Evolutionary conservation across 2,113 vertebrate species (phyloP).

Genomic region (Corydoras maculifer): DNA sequence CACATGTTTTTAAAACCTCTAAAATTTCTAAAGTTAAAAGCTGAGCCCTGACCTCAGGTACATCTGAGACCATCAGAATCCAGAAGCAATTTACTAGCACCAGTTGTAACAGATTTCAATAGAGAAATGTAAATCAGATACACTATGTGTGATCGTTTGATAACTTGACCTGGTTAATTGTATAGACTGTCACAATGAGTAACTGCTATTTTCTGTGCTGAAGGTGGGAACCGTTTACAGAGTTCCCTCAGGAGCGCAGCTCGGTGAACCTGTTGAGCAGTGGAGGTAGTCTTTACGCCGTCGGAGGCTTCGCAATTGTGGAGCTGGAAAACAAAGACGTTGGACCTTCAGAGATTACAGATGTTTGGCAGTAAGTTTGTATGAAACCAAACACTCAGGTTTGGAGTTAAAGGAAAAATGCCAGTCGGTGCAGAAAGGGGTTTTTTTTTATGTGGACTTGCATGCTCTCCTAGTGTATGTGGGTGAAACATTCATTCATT

Average conservation of each 20-base stretch:
- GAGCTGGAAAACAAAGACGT: slow-evolving; percentile 87
- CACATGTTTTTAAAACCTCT: neutral
- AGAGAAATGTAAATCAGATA: too few species aligned
- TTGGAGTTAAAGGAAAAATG: too few species aligned
- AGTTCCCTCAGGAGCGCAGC: slow-evolving; percentile 96
- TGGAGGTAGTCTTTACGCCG: slow-evolving; percentile 78
- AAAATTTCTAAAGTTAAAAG: neutral
- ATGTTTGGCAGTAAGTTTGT: slow-evolving; percentile 96
- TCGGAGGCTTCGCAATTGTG: slow-evolving; percentile 94
- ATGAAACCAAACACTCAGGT: neutral
- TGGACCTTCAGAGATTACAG: slow-evolving; percentile 88
- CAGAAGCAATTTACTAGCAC: too few species aligned
- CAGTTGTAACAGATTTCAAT: too few species aligned
- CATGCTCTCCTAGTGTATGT: too few species aligned
- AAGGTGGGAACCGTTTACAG: slow-evolving; percentile 87
- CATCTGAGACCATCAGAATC: too few species aligned
- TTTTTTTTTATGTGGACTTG: too few species aligned
- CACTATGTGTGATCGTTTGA: neutral
- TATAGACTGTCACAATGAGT: neutral
- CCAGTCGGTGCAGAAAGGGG: too few species aligned
- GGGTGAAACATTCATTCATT: too few species aligned
- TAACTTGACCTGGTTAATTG: neutral
- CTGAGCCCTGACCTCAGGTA: too few species aligned
- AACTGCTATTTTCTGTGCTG: neutral
- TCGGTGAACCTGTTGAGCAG: slow-evolving; percentile 83